A percentile compares a stretch with the other conserved stretches of the same genome.
phyloP scores from a whole-genome alignment of 2,888 invertebrate genomes.

The Marronus borbonicus region DNA sequence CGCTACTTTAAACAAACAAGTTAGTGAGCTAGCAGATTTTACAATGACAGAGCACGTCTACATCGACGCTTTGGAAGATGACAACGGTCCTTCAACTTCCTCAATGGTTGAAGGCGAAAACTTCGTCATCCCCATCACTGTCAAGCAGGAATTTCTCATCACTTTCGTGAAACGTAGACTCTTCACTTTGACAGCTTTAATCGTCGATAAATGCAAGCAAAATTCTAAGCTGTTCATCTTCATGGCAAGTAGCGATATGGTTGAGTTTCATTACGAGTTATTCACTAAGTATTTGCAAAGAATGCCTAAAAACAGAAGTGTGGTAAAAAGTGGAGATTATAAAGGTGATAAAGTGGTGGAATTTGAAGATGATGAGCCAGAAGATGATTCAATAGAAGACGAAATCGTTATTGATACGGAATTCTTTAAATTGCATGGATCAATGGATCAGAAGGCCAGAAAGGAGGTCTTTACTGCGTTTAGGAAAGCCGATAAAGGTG shows the following conservation, averaged over 20 bases:
- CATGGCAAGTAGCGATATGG: conserved; percentile 94
- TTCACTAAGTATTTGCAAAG: conserved; percentile 76
- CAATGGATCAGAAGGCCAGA: conserved; percentile 90
- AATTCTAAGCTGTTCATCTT: conserved; percentile 88
- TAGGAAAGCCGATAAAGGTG: conserved; percentile 81
- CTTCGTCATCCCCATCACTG: conserved; percentile 83
- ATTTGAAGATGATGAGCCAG: conserved; percentile 62
- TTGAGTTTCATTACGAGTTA: conserved; percentile 89
- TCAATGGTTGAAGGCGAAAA: conserved; percentile 64
- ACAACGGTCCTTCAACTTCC: not conserved
- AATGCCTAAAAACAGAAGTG: conserved; percentile 65
- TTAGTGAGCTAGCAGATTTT: conserved; percentile 91
- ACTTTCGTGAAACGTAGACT: conserved; percentile 91
- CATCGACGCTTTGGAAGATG: conserved; percentile 82
- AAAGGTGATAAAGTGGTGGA: conserved; percentile 65
- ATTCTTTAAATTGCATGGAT: conserved; percentile 90
- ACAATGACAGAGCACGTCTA: conserved; percentile 84
- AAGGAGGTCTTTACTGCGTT: conserved; percentile 90
- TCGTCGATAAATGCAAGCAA: conserved; percentile 81
- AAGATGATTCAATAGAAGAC: conserved; percentile 61
- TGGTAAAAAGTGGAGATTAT: conserved; percentile 53
- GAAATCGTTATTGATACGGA: conserved; percentile 74
- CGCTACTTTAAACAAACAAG: conserved; percentile 89
- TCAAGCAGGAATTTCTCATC: conserved; percentile 87
- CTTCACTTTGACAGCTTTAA: conserved; percentile 86